Conservation (phyloP, 2,888 invertebrate species). For the Strigamia crassipes region DNA sequence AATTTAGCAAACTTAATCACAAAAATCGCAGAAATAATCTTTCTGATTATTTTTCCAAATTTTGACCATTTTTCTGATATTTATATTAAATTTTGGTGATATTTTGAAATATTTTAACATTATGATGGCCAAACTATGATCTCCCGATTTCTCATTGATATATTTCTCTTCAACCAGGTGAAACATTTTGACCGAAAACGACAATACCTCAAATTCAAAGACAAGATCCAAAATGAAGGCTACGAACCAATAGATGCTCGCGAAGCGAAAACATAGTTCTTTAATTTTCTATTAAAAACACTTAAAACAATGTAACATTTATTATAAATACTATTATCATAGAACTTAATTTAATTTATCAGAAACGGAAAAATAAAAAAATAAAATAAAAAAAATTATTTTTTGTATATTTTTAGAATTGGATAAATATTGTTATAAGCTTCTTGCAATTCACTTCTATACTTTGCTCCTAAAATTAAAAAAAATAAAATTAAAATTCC, state of each 20-base stretch:
- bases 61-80: neutral
- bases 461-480: slow-evolving; percentile 76
- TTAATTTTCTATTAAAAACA: neutral
- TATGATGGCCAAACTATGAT: too few relatives aligned
- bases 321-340: neutral
- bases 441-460: slow-evolving; percentile 85
- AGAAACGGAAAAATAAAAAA: neutral
- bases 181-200: slow-evolving; percentile 91
- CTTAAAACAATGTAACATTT: slow-evolving; percentile 49
- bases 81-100: neutral
- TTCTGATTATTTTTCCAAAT: too few relatives aligned
- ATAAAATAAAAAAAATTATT: slow-evolving; percentile 67
- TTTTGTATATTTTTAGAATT: slow-evolving; percentile 85
- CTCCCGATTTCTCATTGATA: neutral
- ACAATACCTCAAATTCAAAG: slow-evolving; percentile 84
- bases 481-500: too few relatives aligned
- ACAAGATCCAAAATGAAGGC: slow-evolving; percentile 82
- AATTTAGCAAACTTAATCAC: too few relatives aligned
- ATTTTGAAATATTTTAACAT: too few relatives aligned
- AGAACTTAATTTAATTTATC: neutral
- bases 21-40: too few relatives aligned
- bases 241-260: slow-evolving; percentile 72
- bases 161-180: slow-evolving; percentile 64
- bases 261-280: neutral
- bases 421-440: slow-evolving; percentile 94